Evolutionary conservation across 92 coral and sea anemone genomes (phyloP), one percentile per base, ranked within the genome.

Genomic region (Umimayanthus kanabou): DNA sequence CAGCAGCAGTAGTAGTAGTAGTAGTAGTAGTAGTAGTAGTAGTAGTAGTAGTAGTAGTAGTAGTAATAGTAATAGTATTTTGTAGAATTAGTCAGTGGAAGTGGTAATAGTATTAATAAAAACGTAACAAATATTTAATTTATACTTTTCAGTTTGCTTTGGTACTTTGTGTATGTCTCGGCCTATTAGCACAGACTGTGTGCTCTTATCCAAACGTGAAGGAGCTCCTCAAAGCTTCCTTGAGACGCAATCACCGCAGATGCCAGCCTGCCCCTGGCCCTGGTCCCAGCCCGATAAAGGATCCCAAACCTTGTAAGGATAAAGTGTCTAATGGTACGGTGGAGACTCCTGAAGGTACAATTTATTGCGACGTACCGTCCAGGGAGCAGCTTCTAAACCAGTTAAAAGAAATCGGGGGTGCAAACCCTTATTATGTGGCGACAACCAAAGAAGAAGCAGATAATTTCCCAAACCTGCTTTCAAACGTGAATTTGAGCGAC

Each of bases 391-490:
- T 80, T 29, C 73, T 80, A 9, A 61, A 37, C 85, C 28, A 80
- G 29, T 39, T 80, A 50, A 80, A 80, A 80, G 85, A 80, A 61
- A 61, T 80, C 20, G 85, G 85, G 9, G 85, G 85, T 13, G 85
- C 85, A 5, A 80, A 80, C 25, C 85, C 73, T 23, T 16, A 29
- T 42, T 80, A 80, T 61, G 85, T 80, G 71, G 85, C 85, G 14
- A 39, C 73, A n/a, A 80, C 85, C 28, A 49, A 22, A 2, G 85
- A 80, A 57, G 73, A 80, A 37, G 85, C 73, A 33, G 9, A 6
- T 14, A 30, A 80, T 0, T 80, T 80, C 33, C 73, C 85, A 53
- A 80, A 61, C 50, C 67, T 80, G 73, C 73, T 80, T 37, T 73
- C 85, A 33, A 61, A 80, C 7, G 85, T 80, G 73, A 80, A 10